Evolutionary conservation across 2,797 vertebrate species (phyloP), one percentile per base, ranked within the genome.

Genomic region (Lates japonicus): DNA sequence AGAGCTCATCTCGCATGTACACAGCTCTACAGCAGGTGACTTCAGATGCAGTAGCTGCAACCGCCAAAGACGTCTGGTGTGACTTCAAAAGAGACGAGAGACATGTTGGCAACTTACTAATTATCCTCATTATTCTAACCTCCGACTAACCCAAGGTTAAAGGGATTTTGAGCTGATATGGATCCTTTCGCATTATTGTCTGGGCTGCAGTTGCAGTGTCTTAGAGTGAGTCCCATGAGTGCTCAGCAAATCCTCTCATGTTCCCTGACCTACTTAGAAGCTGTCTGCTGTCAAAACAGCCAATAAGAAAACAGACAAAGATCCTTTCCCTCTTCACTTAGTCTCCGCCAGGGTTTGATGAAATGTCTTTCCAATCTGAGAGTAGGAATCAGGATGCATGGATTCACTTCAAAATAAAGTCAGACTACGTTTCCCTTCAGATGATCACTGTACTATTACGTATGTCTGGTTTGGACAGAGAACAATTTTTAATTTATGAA

Each of bases 221-320:
- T 94, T 86, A 79, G 72, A 90, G 87, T 88, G 90, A 83, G 90
- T 94, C 93, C 93, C 92, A 78, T 78, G 93, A 92, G 95, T 88
- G 87, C 88, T 87, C 86, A 76, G 91, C 91, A 93, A 94, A 95
- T 94, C 94, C 92, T 94, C 92, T 93, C 91, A 92, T 95, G 94
- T 95, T 95, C 90, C 90, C 91, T 95, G 94, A 95, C 94, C 94
- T 95, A 95, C 93, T 94, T 94, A 93, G 91, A 93, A 65, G 83
- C 89, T 87, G 92, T 93, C 92, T 93, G 92, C 94, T 95, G 93
- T 94, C 93, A 95, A 94, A 94, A 94, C 92, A 94, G 89, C 91
- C 93, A 94, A 91, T 93, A 91, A 93, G 92, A 85, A 94, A 93
- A 93, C 88, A 92, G 90, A 88, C 87, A 84, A 91, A 87, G 83